phyloP scores from a whole-genome alignment of 2,113 vertebrate genomes.

The Microcebus griseorufus region DNA sequence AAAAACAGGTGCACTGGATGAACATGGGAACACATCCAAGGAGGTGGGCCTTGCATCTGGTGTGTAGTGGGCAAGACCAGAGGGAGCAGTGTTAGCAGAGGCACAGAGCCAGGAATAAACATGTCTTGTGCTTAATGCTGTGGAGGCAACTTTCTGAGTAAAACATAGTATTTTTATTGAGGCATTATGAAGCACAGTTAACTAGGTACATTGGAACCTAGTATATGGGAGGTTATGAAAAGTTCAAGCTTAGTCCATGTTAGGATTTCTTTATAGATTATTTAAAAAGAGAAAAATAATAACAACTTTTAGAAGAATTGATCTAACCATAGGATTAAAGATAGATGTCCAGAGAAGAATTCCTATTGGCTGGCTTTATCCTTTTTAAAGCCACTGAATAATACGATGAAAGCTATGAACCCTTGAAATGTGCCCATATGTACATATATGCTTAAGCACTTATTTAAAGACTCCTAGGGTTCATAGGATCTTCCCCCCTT shows the following conservation, averaged over 20 bases:
- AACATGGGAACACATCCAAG: neutral
- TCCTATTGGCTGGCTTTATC: neutral
- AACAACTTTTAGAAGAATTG: neutral
- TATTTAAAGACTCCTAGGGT: neutral
- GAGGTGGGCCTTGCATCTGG: neutral
- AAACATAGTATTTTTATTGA: neutral
- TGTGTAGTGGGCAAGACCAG: neutral
- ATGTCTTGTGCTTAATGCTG: neutral
- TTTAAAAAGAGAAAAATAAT: slow-evolving; percentile 28
- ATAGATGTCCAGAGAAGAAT: slow-evolving; percentile 23
- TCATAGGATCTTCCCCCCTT: neutral
- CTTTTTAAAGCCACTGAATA: neutral
- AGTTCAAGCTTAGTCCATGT: neutral
- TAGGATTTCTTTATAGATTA: neutral
- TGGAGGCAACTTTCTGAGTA: neutral
- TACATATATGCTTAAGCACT: neutral
- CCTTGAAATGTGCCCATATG: neutral
- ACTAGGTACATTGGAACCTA: neutral
- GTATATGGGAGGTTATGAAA: neutral
- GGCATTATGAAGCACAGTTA: neutral
- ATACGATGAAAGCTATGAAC: neutral
- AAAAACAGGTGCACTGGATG: neutral
- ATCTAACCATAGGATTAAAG: neutral
- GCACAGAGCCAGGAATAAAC: neutral
- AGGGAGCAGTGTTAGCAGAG: neutral